A percentile compares a stretch with the other conserved stretches of the same genome.
Evolutionary conservation across 2,113 vertebrate genomes (phyloP).

Genomic region (Azemiops feae): DNA sequence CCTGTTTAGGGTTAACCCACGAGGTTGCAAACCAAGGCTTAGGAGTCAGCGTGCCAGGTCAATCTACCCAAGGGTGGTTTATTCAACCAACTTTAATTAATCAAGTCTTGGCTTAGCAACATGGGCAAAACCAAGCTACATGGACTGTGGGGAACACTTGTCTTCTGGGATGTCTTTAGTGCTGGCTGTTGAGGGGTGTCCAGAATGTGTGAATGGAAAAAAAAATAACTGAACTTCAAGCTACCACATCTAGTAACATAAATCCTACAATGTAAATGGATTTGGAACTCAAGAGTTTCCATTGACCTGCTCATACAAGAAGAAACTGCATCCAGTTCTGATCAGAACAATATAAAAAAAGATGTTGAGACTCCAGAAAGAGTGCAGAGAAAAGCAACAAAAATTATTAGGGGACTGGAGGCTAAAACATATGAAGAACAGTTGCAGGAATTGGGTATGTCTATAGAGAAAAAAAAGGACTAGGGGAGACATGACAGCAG

Average conservation of each 20-base stretch:
- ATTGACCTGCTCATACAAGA: not conserved
- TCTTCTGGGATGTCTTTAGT: not conserved
- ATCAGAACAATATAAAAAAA: not conserved
- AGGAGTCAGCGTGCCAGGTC: not conserved
- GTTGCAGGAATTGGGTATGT: too few species aligned
- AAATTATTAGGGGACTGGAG: too few species aligned
- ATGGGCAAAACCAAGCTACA: not conserved
- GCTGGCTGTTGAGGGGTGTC: not conserved
- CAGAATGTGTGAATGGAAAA: not conserved
- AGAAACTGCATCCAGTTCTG: not conserved
- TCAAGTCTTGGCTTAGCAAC: not conserved
- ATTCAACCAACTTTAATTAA: not conserved
- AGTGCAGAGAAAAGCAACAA: too few species aligned
- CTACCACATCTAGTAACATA: not conserved
- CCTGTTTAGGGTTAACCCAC: not conserved
- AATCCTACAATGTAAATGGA: not conserved
- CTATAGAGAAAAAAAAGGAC: too few species aligned
- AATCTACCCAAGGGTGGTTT: not conserved
- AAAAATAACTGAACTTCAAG: not conserved
- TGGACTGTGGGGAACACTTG: not conserved
- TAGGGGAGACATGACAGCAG: too few species aligned
- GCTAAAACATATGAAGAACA: too few species aligned
- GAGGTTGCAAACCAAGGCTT: not conserved
- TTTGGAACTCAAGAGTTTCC: not conserved
- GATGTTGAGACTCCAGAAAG: not conserved